Evolutionary conservation across 2,888 invertebrate species (phyloP).

Genomic region (Merodon equestris): DNA sequence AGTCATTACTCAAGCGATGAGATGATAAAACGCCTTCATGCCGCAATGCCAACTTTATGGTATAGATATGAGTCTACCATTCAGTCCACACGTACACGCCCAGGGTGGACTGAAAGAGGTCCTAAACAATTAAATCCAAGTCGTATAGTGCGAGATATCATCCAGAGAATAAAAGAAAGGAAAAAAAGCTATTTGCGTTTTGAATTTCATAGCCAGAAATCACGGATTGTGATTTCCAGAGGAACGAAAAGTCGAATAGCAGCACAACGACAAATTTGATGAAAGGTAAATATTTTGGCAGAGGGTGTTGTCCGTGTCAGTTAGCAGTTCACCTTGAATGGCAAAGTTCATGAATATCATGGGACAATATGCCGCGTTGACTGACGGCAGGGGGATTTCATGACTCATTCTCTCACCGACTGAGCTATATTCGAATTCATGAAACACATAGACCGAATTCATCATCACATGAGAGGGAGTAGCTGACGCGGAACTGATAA

Average conservation of each 20-base stretch:
- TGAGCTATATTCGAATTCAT: neutral
- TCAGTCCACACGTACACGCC: neutral
- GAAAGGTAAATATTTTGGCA: conserved; percentile 1
- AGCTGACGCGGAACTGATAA: no score
- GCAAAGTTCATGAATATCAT: conserved; percentile 26
- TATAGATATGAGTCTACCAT: neutral
- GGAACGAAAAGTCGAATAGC: no score
- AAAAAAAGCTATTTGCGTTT: neutral
- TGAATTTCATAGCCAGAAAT: conserved; percentile 25
- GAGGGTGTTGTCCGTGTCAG: conserved; percentile 19
- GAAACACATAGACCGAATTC: no score
- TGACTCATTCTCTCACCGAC: neutral
- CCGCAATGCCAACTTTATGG: neutral
- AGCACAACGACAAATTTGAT: conserved; percentile 9
- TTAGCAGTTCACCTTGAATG: conserved; percentile 26
- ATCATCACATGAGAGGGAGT: no score
- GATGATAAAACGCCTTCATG: conserved; percentile 8
- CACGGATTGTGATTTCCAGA: conserved; percentile 13
- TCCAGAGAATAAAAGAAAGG: no score
- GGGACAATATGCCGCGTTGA: conserved; percentile 7
- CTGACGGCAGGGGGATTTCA: neutral
- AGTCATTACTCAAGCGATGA: conserved; percentile 13
- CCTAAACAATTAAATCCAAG: conserved; percentile 33
- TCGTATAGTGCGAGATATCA: no score
- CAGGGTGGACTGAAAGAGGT: conserved; percentile 7